These are phyloP conservation scores for Drosophila monieri DNA, from an alignment of 2,888 invertebrate genomes.

Conservation along the genomic window DNA sequence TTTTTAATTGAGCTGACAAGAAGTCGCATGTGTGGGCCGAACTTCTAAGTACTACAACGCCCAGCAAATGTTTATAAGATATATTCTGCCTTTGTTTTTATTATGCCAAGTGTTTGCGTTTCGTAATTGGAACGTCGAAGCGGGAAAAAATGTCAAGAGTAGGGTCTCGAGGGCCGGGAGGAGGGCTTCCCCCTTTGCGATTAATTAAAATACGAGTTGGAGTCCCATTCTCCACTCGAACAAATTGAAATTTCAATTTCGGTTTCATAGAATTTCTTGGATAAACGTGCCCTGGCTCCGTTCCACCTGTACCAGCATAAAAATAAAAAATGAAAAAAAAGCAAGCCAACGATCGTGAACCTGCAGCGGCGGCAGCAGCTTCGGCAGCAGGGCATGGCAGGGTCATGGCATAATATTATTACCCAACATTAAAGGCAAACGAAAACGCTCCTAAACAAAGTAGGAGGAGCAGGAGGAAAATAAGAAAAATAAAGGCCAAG, in stretches of 20 bases:
- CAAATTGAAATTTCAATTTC: conserved; percentile 38
- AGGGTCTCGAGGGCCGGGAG: conserved; percentile 42
- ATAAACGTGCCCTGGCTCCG: conserved; percentile 31
- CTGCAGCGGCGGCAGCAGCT: conserved; percentile 66
- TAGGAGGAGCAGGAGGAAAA: conserved; percentile 45
- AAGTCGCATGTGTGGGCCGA: conserved; percentile 45
- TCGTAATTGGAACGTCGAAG: conserved; percentile 77
- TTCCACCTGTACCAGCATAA: conserved; percentile 84
- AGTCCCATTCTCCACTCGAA: conserved; percentile 17
- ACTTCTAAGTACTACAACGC: conserved; percentile 36
- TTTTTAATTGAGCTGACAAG: conserved; percentile 35
- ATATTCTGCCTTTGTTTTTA: conserved; percentile 57
- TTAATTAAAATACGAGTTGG: conserved; percentile 23
- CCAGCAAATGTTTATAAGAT: conserved; percentile 37
- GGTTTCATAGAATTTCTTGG: conserved; percentile 24
- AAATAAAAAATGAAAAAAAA: conserved; percentile 40
- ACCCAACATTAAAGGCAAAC: conserved; percentile 47
- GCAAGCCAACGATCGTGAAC: conserved; percentile 65
- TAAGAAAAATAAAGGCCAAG: conserved; percentile 57
- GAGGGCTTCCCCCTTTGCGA: conserved; percentile 26
- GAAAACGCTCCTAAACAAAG: conserved; percentile 55
- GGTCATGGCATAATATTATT: conserved; percentile 50
- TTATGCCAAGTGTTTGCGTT: conserved; percentile 72
- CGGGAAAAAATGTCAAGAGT: conserved; percentile 67
- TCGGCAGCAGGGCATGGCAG: conserved; percentile 28